phyloP scores from a whole-genome alignment of 2,888 invertebrate species.

The Heteromyza rotundicornis region DNA sequence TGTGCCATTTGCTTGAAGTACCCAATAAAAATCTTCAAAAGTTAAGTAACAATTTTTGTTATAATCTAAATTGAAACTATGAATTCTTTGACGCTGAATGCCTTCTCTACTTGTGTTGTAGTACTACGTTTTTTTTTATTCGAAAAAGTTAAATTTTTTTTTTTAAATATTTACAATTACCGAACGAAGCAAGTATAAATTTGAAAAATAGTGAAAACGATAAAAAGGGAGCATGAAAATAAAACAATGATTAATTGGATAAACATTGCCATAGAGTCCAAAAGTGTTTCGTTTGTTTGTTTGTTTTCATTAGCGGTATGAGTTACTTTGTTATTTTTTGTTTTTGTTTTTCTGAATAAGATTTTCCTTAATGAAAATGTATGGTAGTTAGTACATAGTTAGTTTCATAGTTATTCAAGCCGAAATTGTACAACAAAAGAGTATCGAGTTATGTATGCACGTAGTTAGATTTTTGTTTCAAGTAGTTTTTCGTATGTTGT shows the following conservation, averaged over 20 bases:
- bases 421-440: neutral
- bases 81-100: no score
- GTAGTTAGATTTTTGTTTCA: neutral
- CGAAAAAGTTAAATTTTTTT: no score
- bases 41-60: no score
- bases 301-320: neutral
- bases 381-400: neutral
- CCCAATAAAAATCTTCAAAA: no score
- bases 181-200: neutral
- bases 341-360: neutral
- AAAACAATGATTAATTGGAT: slow-evolving; percentile 11
- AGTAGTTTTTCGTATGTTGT: neutral
- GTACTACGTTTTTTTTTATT: no score
- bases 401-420: neutral
- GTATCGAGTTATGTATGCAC: no score
- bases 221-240: neutral
- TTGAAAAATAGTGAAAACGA: neutral
- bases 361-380: neutral
- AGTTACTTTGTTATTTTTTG: slow-evolving; percentile 4
- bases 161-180: no score
- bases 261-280: slow-evolving; percentile 11
- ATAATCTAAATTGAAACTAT: no score
- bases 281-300: neutral
- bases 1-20: no score
- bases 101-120: no score